Evolutionary conservation across 2,888 invertebrate species (phyloP), one percentile per base, ranked within the genome.

Genomic region (Anoncus sp.): DNA sequence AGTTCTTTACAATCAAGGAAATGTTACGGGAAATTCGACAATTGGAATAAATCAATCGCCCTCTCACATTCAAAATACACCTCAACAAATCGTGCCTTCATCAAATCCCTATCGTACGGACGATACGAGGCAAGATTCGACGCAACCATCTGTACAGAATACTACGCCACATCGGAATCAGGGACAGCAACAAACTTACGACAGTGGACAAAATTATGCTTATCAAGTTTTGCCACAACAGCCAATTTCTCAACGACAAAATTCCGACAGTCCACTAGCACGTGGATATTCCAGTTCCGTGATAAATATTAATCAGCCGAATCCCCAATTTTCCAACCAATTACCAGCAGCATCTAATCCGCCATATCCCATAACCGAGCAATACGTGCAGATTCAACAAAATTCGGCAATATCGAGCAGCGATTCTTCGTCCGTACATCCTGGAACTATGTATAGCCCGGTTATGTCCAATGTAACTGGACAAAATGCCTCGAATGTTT

Each of bases 321-420:
- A 43, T 55, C 59, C 35, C 47, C 71, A 71, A 40, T 66, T 57
- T 45, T 35, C 70, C 74, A 77, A 45, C 35, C 65, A 18, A 49
- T 70, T 20, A 40, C 59, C 12, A 14, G n/a, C n/a, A n/a, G n/a
- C n/a, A n/a, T n/a, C 74, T 3, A 69, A 74, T 53, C 57, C 65
- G n/a, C 18, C 74, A 20, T 76, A 79, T 40, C n/a, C 79, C 16
- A 35, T 62, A 1, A 20, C 70, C 38, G 81, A 81, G 35, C 79
- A 85, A 9, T 87, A 86, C 31, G 69, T 80, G 7, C 83, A 81
- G 18, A 70, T 80, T 27, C 87, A 83, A 18, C 84, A 85, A 45
- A 55, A 31, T 20, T 18, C 71, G 2, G 62, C 45, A 12, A 43
- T 67, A 31, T 4, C 77, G 14, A 69, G 69, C 18, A 77, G 16